Conservation (phyloP, 2,113 vertebrate species). For the Mobula birostris region DNA sequence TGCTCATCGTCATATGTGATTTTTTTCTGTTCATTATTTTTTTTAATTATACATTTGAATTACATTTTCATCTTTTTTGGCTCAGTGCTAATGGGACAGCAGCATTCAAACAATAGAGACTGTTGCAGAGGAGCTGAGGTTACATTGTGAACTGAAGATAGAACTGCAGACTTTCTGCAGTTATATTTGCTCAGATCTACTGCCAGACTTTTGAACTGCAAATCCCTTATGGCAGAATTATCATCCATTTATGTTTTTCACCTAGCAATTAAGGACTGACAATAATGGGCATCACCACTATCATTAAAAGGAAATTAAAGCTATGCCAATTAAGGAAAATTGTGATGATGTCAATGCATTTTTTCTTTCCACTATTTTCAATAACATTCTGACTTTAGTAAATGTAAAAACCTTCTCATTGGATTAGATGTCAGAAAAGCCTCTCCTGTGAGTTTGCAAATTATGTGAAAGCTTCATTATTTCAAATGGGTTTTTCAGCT, state of each 20-base stretch:
- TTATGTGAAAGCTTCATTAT: constrained; percentile 24
- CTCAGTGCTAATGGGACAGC: background rate
- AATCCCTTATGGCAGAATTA: background rate
- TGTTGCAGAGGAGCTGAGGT: background rate
- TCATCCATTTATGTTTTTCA: background rate
- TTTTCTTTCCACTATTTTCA: background rate
- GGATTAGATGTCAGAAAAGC: background rate
- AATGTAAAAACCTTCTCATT: background rate
- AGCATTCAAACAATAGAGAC: background rate
- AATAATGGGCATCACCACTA: background rate
- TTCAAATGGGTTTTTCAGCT: constrained; percentile 9
- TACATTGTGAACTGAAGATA: background rate
- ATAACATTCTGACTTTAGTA: background rate
- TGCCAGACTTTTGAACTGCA: background rate
- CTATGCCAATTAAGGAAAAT: background rate
- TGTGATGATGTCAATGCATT: background rate
- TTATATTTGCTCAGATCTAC: background rate
- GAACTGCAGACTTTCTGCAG: background rate
- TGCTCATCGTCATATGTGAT: background rate
- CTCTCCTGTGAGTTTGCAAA: background rate
- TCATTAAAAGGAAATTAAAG: constrained; percentile 10
- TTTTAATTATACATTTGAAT: background rate
- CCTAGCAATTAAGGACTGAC: background rate
- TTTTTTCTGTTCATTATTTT: background rate
- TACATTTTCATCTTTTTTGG: background rate